A percentile compares a stretch with the other conserved stretches of the same genome.
Evolutionary conservation across 2,888 invertebrate species (phyloP).

Genomic region (Elmis aenea): DNA sequence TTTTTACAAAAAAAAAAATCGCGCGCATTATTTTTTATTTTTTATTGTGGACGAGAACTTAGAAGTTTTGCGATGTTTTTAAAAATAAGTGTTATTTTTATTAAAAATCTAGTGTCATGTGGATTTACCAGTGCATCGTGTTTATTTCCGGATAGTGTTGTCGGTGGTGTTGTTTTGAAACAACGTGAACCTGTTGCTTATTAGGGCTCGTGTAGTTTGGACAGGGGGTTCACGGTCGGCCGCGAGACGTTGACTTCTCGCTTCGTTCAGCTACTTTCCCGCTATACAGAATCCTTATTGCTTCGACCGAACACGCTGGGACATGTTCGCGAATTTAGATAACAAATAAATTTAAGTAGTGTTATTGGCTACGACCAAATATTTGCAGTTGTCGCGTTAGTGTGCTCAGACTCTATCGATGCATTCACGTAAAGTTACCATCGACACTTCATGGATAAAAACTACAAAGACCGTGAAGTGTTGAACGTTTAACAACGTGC

Average conservation of each 20-base stretch:
- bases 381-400: constrained; percentile 1
- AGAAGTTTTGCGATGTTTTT: neutral
- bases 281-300: constrained; percentile 14
- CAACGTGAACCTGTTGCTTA: constrained; percentile 39
- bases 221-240: constrained; percentile 36
- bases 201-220: constrained; percentile 26
- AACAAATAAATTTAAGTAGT: neutral
- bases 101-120: neutral
- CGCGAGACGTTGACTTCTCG: constrained; percentile 30
- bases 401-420: neutral
- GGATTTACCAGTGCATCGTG: neutral
- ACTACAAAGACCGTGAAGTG: constrained; percentile 30
- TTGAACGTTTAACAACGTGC: constrained; percentile 11
- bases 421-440: neutral
- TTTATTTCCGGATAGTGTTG: neutral
- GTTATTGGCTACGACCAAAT: neutral
- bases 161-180: constrained; percentile 18
- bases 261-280: constrained; percentile 23
- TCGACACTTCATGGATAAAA: constrained; percentile 29
- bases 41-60: neutral
- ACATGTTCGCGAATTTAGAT: constrained; percentile 4
- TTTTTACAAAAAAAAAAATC: no score
- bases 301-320: constrained; percentile 9
- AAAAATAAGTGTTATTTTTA: neutral
- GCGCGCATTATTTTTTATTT: neutral